Conservation (phyloP, 2,888 invertebrate species). For the Macrophya annulata region DNA sequence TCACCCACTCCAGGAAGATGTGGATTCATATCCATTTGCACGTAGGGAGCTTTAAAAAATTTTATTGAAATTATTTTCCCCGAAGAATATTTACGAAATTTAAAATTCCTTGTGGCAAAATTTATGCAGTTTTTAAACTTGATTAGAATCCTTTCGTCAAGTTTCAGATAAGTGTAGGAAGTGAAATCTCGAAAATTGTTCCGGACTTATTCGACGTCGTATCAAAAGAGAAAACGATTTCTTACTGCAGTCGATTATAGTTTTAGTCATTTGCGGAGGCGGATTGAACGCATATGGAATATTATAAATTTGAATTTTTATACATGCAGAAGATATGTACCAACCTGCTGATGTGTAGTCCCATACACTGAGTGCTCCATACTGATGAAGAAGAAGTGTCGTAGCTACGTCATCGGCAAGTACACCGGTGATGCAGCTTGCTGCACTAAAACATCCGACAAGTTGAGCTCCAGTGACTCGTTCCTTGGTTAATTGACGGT, state of each 20-base stretch:
- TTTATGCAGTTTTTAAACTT: background rate
- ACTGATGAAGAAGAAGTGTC: slow-evolving; percentile 89
- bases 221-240: background rate
- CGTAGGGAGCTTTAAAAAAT: slow-evolving; percentile 84
- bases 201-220: background rate
- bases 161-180: background rate
- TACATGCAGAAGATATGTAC: slow-evolving; percentile 31
- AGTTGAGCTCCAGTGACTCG: slow-evolving; percentile 84
- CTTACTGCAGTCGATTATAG: background rate
- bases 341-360: slow-evolving; percentile 91
- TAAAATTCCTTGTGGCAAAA: background rate
- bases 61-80: background rate
- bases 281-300: background rate
- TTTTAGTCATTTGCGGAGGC: background rate
- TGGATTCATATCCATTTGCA: slow-evolving; percentile 93
- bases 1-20: slow-evolving; percentile 86
- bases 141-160: background rate
- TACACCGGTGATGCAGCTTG: slow-evolving; percentile 95
- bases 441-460: slow-evolving; percentile 93
- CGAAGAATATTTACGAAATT: background rate
- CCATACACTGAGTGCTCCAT: slow-evolving; percentile 93
- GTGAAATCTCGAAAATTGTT: background rate
- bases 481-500: slow-evolving; percentile 85
- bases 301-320: background rate
- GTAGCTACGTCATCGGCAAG: slow-evolving; percentile 91